Percentiles rank a stretch among this genome's conserved stretches.
Conservation (phyloP, 2,888 invertebrate genomes). For the Lymantria dispar region DNA sequence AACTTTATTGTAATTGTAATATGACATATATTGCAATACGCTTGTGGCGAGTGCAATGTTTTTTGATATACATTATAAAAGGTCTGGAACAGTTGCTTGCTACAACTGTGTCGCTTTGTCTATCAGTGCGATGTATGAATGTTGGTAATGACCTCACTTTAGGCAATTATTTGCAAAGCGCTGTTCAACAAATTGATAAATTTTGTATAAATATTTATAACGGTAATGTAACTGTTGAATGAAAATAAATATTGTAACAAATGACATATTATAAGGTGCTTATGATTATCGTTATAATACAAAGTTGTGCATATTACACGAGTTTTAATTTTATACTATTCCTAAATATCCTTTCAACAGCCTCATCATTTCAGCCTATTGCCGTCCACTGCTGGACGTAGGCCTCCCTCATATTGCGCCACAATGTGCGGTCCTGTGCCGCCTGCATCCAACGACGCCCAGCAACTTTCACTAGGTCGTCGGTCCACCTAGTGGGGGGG, state of each 20-base stretch:
- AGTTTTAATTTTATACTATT: slow-evolving; percentile 31
- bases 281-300: slow-evolving; percentile 82
- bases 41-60: slow-evolving; percentile 37
- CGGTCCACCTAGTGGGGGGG: too few relatives aligned
- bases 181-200: slow-evolving; percentile 71
- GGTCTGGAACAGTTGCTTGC: slow-evolving; percentile 26
- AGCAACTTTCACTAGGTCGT: too few relatives aligned
- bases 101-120: slow-evolving; percentile 16
- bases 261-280: slow-evolving; percentile 81
- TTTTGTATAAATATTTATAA: slow-evolving; percentile 81
- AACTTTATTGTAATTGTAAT: slow-evolving; percentile 18
- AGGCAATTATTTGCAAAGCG: slow-evolving; percentile 62
- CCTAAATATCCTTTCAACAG: too few relatives aligned
- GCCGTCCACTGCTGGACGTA: too few relatives aligned
- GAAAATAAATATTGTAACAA: slow-evolving; percentile 76
- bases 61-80: slow-evolving; percentile 20
- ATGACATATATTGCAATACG: slow-evolving; percentile 33
- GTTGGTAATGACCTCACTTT: slow-evolving; percentile 48
- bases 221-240: slow-evolving; percentile 76
- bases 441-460: too few relatives aligned
- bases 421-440: too few relatives aligned
- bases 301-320: slow-evolving; percentile 76
- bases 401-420: too few relatives aligned
- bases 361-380: too few relatives aligned
- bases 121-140: slow-evolving; percentile 36